Conservation (phyloP, 2,113 vertebrate species). For the Tachysurus vachellii region DNA sequence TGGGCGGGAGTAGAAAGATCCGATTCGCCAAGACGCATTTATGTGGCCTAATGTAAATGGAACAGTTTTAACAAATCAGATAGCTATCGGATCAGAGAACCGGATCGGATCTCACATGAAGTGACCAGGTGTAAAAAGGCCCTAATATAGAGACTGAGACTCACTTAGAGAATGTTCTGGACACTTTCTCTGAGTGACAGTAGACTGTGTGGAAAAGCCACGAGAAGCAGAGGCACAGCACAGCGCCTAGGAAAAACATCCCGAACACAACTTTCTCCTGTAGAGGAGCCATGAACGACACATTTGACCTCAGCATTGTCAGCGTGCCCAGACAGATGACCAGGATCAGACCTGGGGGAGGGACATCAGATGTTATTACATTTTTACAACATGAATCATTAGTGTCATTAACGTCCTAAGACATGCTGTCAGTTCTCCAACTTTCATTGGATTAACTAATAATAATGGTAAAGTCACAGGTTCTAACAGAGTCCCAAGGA, state of each 20-base stretch:
- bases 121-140: too few species aligned
- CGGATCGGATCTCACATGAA: too few species aligned
- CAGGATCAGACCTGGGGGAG: slow-evolving; percentile 56
- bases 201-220: slow-evolving; percentile 88
- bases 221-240: slow-evolving; percentile 64
- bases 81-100: too few species aligned
- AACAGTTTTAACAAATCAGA: too few species aligned
- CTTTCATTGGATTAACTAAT: neutral
- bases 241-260: slow-evolving; percentile 63
- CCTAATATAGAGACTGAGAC: slow-evolving; percentile 49
- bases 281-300: slow-evolving; percentile 62
- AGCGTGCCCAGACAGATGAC: slow-evolving; percentile 59
- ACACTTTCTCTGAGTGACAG: slow-evolving; percentile 88
- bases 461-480: neutral
- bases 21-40: too few species aligned
- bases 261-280: slow-evolving; percentile 66
- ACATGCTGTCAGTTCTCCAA: neutral
- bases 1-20: too few species aligned
- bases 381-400: too few species aligned
- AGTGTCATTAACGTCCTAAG: too few species aligned
- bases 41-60: too few species aligned
- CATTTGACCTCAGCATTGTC: slow-evolving; percentile 62
- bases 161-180: slow-evolving; percentile 87
- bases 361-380: neutral
- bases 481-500: neutral